Conservation (phyloP, 2,797 vertebrate genomes). For the Monodelphis domestica region DNA sequence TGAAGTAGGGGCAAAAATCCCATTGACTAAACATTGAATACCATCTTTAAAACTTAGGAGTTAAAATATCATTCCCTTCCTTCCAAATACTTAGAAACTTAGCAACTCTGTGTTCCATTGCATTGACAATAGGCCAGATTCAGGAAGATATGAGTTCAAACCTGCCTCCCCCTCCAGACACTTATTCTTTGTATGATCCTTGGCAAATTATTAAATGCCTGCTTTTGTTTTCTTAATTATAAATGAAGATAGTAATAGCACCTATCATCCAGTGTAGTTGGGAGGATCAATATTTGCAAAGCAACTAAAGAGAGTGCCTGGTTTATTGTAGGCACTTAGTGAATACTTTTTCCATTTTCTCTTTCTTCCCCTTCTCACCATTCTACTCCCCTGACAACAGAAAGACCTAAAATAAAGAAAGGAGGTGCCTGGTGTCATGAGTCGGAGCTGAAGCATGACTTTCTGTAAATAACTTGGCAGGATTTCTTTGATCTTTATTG, state of each 20-base stretch:
- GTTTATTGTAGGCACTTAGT: too few relatives aligned
- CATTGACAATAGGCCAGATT: background rate
- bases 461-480: too few relatives aligned
- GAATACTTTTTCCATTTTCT: too few relatives aligned
- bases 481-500: too few relatives aligned
- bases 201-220: background rate
- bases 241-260: background rate
- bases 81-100: background rate
- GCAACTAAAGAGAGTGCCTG: too few relatives aligned
- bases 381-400: too few relatives aligned
- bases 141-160: background rate
- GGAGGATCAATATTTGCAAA: background rate
- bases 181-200: background rate
- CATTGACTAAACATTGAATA: background rate
- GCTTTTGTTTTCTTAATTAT: background rate
- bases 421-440: too few relatives aligned
- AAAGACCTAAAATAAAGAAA: too few relatives aligned
- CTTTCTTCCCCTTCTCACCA: too few relatives aligned
- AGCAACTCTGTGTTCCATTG: too few relatives aligned
- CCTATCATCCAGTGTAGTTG: background rate
- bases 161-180: background rate
- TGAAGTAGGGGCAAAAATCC: background rate
- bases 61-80: background rate
- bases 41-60: background rate
- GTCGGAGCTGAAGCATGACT: too few relatives aligned